A percentile compares a stretch with the other conserved stretches of the same genome.
These are phyloP conservation scores for Potamilus streckersoni DNA, from an alignment of 1,140 invertebrate genomes.

Conservation along the genomic window DNA sequence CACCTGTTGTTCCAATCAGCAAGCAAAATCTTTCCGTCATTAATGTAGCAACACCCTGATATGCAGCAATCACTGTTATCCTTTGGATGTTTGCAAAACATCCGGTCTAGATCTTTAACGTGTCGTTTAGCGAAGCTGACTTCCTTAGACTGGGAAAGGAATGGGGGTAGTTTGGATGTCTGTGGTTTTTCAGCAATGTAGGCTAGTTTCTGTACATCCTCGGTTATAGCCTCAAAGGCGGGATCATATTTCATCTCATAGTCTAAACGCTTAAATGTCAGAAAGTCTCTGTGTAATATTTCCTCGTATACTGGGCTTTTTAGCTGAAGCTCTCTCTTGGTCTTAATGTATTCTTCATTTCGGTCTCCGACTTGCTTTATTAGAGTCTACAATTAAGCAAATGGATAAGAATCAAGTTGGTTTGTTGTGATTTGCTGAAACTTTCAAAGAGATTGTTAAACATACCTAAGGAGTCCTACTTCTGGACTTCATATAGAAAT, in stretches of 20 bases:
- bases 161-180: constrained; percentile 18
- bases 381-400: too few relatives aligned
- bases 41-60: constrained; percentile 13
- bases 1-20: constrained; percentile 29
- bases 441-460: too few relatives aligned
- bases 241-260: constrained; percentile 21
- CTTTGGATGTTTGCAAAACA: background rate
- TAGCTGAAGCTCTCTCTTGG: constrained; percentile 8
- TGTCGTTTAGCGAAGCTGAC: constrained; percentile 5
- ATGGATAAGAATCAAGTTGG: too few relatives aligned
- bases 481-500: too few relatives aligned
- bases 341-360: constrained; percentile 7
- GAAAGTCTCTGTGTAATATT: constrained; percentile 25
- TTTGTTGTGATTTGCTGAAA: too few relatives aligned
- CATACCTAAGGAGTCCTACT: too few relatives aligned
- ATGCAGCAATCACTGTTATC: constrained; percentile 22
- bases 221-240: constrained; percentile 7
- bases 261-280: constrained; percentile 8
- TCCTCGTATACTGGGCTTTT: constrained; percentile 32
- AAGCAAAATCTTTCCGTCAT: constrained; percentile 3
- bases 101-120: background rate
- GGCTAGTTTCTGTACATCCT: constrained; percentile 9
- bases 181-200: constrained; percentile 6
- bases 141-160: constrained; percentile 10
- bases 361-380: too few relatives aligned